Percentiles rank a stretch among this genome's conserved stretches.
These are phyloP conservation scores for Sebastes fasciatus DNA, from an alignment of 2,113 vertebrate genomes.

Conservation along the genomic window DNA sequence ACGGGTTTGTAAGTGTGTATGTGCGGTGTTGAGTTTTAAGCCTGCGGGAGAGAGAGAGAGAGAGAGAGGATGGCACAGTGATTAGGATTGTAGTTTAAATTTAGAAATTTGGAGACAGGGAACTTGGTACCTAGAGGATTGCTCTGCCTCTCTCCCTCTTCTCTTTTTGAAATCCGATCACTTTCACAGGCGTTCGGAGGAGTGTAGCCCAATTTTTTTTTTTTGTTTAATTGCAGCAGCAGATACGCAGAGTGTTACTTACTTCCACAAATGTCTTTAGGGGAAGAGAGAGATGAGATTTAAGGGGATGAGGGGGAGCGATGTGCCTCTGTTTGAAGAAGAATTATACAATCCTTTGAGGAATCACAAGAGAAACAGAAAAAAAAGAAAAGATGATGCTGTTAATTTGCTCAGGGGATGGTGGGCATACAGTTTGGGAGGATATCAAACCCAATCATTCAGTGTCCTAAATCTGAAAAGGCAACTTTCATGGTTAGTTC, in stretches of 20 bases:
- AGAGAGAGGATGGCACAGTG: slow-evolving; percentile 29
- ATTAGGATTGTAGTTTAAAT: slow-evolving; percentile 74
- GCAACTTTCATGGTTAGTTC: not conserved
- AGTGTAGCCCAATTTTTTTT: not conserved
- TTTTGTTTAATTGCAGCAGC: slow-evolving; percentile 29
- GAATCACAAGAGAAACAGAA: not conserved
- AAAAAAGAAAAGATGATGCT: not conserved
- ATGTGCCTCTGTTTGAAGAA: not conserved
- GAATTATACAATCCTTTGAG: slow-evolving; percentile 18
- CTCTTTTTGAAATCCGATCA: slow-evolving; percentile 41
- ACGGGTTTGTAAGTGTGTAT: slow-evolving; percentile 18
- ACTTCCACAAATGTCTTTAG: slow-evolving; percentile 19
- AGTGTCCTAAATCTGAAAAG: not conserved
- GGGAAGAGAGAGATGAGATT: slow-evolving; percentile 16
- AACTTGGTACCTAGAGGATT: slow-evolving; percentile 46
- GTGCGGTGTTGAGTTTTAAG: slow-evolving; percentile 37
- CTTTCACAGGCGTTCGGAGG: slow-evolving; percentile 5
- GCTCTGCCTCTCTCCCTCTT: slow-evolving; percentile 9
- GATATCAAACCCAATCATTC: not conserved
- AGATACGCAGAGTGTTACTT: slow-evolving; percentile 20
- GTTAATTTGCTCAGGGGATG: not conserved
- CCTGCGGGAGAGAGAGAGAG: slow-evolving; percentile 44
- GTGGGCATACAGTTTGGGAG: not conserved
- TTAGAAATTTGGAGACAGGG: slow-evolving; percentile 56
- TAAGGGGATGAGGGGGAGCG: not conserved